A percentile compares a stretch with the other conserved stretches of the same genome.
Evolutionary conservation across 2,113 vertebrate species (phyloP).

Genomic region (Toxotes chatareus): DNA sequence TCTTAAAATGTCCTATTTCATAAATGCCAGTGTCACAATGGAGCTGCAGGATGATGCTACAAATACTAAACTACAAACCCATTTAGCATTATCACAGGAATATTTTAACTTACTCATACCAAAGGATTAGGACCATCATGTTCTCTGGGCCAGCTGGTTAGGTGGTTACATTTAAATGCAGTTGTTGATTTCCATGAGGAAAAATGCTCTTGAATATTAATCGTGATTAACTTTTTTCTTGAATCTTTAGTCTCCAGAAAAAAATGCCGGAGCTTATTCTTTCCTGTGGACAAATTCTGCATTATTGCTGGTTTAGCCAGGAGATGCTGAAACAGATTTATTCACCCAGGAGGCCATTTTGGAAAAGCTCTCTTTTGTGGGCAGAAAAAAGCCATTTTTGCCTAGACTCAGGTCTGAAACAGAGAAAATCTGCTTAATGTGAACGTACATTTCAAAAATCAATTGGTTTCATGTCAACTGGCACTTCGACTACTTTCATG

Average conservation of each 20-base stretch:
- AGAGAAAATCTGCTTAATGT: too few species aligned
- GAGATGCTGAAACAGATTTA: too few species aligned
- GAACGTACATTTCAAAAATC: too few species aligned
- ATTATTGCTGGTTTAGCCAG: not conserved
- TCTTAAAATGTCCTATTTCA: not conserved
- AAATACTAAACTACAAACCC: not conserved
- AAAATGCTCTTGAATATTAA: not conserved
- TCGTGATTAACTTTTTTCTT: not conserved
- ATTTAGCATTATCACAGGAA: not conserved
- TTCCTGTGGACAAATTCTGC: not conserved
- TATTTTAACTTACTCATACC: not conserved
- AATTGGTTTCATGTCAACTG: too few species aligned
- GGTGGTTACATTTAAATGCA: not conserved
- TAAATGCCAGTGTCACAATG: slow-evolving; percentile 9
- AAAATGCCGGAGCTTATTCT: not conserved
- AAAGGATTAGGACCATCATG: not conserved
- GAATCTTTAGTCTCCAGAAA: not conserved
- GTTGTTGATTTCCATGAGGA: not conserved
- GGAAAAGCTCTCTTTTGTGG: too few species aligned
- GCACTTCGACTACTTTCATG: not conserved
- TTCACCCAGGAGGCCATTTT: too few species aligned
- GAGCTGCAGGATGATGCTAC: not conserved
- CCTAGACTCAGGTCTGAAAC: too few species aligned
- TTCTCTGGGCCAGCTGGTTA: too few species aligned
- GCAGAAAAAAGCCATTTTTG: too few species aligned